These are phyloP conservation scores for Campylomormyrus numenius DNA, from an alignment of 2,113 vertebrate genomes.

Conservation along the genomic window DNA sequence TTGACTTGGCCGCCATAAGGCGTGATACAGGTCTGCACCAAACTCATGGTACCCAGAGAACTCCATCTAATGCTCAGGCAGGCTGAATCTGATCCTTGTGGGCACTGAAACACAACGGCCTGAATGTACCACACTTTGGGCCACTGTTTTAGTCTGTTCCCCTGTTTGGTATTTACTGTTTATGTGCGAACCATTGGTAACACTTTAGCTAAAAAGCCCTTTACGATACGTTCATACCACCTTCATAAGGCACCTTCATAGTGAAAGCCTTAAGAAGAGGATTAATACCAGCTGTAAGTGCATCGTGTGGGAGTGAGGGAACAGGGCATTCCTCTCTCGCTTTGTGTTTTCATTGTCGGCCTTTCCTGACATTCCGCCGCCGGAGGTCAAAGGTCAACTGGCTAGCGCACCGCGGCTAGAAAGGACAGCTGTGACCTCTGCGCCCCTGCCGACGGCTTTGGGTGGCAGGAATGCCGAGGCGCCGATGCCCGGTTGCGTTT, in stretches of 20 bases:
- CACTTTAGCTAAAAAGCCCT: neutral
- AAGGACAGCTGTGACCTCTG: conserved; percentile 13
- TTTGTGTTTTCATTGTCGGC: neutral
- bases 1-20: neutral
- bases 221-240: neutral
- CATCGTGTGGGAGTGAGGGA: neutral
- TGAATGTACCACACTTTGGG: neutral
- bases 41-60: neutral
- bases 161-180: neutral
- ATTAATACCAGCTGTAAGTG: neutral
- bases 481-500: neutral
- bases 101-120: neutral
- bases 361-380: neutral
- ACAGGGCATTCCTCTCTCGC: neutral
- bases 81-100: neutral
- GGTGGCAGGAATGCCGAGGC: conserved; percentile 15
- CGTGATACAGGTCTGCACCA: neutral
- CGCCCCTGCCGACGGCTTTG: neutral
- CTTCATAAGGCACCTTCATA: neutral
- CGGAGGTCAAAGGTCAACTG: conserved; percentile 11
- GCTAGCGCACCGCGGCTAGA: neutral
- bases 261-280: neutral
- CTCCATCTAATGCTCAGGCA: neutral
- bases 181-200: neutral
- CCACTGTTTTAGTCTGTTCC: neutral